Conservation (phyloP, 1,140 invertebrate species). For the Agraylea sexmaculata region DNA sequence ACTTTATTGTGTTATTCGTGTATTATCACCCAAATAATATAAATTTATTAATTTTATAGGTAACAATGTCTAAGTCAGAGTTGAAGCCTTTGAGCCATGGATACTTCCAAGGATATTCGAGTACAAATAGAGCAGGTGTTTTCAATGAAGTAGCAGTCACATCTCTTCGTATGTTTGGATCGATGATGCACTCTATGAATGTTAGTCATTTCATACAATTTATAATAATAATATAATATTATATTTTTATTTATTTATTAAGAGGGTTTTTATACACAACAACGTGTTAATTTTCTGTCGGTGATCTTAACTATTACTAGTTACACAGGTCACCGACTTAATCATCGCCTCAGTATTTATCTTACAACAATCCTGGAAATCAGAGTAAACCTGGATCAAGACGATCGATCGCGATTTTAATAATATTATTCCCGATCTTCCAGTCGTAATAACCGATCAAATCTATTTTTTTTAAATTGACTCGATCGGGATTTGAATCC, state of each 20-base stretch:
- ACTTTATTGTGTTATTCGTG: conserved; percentile 19
- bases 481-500: no score
- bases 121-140: conserved; percentile 61
- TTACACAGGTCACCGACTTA: no score
- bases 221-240: not conserved
- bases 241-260: conserved; percentile 6
- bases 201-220: conserved; percentile 24
- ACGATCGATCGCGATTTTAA: no score
- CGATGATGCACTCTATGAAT: conserved; percentile 52
- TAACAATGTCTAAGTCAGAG: conserved; percentile 50
- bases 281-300: no score
- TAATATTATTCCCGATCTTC: no score
- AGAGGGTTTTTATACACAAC: not conserved
- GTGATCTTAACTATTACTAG: no score
- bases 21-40: not conserved
- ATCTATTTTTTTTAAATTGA: no score
- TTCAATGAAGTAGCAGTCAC: conserved; percentile 63
- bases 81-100: conserved; percentile 52
- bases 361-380: no score
- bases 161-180: conserved; percentile 62
- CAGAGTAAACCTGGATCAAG: no score
- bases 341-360: no score
- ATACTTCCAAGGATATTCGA: conserved; percentile 67
- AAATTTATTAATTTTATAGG: conserved; percentile 30
- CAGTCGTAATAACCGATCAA: no score